phyloP scores from a whole-genome alignment of 2,888 invertebrate genomes.

The Blomia tropicalis region DNA sequence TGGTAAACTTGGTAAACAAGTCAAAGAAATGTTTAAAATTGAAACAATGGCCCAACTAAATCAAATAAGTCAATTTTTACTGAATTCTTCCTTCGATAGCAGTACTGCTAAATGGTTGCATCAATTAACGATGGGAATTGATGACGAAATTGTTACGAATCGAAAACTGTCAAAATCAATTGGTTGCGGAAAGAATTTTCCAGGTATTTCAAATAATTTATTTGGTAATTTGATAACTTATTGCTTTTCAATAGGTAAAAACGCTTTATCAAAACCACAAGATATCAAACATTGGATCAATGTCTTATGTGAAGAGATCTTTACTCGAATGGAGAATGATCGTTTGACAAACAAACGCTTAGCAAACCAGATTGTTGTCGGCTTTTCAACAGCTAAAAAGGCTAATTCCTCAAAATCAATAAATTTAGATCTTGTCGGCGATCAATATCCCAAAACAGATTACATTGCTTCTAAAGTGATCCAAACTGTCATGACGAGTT shows the following conservation, averaged over 20 bases:
- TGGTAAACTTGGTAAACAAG: conserved; percentile 74
- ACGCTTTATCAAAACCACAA: conserved; percentile 48
- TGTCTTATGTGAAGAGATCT: conserved; percentile 63
- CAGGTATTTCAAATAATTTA: conserved; percentile 41
- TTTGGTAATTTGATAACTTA: conserved; percentile 6
- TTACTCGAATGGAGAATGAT: conserved; percentile 65
- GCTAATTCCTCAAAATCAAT: neutral
- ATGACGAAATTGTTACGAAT: conserved; percentile 66
- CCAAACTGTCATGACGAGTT: neutral
- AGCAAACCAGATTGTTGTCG: conserved; percentile 27
- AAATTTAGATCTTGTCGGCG: neutral
- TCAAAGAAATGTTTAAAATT: conserved; percentile 56
- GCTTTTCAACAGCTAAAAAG: conserved; percentile 11
- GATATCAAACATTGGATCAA: conserved; percentile 59
- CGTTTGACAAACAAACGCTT: conserved; percentile 27
- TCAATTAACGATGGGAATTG: conserved; percentile 67
- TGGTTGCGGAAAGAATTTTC: conserved; percentile 86
- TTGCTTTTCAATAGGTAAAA: conserved; percentile 9
- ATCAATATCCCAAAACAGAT: neutral
- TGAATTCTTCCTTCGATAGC: conserved; percentile 51
- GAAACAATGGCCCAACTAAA: conserved; percentile 62
- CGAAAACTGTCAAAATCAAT: conserved; percentile 77
- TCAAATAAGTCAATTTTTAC: conserved; percentile 37
- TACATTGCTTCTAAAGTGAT: conserved; percentile 7
- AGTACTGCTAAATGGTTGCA: conserved; percentile 84